Percentiles rank a stretch among this genome's conserved stretches.
Evolutionary conservation across 2,113 vertebrate genomes (phyloP).

Genomic region (Salminus brasiliensis): DNA sequence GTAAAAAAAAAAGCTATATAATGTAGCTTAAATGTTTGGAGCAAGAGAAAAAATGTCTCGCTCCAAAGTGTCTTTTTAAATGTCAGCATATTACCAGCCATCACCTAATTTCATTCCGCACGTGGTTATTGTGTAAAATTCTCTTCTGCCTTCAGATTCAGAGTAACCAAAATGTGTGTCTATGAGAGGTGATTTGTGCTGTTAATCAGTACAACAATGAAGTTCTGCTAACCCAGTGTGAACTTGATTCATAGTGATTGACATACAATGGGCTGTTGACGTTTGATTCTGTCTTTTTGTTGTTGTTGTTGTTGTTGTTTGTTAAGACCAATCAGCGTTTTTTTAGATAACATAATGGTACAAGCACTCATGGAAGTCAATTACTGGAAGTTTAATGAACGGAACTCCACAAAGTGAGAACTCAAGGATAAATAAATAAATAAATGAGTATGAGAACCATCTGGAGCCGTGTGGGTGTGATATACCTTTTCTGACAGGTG

Average conservation of each 20-base stretch:
- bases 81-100: too few species aligned
- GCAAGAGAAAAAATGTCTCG: too few species aligned
- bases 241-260: background rate
- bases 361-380: background rate
- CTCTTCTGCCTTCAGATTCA: background rate
- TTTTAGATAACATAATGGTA: background rate
- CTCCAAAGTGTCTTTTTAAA: too few species aligned
- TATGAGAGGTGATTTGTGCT: background rate
- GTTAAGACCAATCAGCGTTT: background rate
- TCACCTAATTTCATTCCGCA: background rate
- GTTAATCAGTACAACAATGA: background rate
- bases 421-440: slow-evolving; percentile 5
- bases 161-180: background rate
- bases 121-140: background rate
- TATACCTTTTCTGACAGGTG: slow-evolving; percentile 28
- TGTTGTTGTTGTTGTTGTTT: background rate
- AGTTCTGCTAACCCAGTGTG: background rate
- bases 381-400: slow-evolving; percentile 1
- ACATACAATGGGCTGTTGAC: background rate
- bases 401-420: background rate
- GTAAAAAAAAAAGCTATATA: too few species aligned
- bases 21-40: too few species aligned
- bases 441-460: slow-evolving; percentile 15
- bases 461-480: slow-evolving; percentile 34
- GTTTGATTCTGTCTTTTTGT: background rate